Evolutionary conservation across 2,888 invertebrate genomes (phyloP).

Genomic region (Aelia acuminata): DNA sequence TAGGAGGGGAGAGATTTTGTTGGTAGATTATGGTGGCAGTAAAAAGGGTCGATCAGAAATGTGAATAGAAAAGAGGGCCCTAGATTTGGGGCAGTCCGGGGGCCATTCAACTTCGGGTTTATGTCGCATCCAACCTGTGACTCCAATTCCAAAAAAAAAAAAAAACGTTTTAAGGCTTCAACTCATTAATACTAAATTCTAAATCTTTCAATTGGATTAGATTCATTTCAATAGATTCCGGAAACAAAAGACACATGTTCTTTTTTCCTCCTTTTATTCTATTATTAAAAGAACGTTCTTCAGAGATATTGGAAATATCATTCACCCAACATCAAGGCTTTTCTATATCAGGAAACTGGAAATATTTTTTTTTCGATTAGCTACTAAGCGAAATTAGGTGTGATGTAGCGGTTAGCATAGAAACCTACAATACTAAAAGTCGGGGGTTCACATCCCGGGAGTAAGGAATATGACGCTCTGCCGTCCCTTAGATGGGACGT

Average conservation of each 20-base stretch:
- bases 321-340: background rate
- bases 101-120: background rate
- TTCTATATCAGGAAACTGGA: no score
- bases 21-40: constrained; percentile 16
- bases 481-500: no score
- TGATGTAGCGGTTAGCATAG: no score
- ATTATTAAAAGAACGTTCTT: background rate
- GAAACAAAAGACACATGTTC: background rate
- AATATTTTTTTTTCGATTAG: no score
- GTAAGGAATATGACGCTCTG: no score
- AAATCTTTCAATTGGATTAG: background rate
- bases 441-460: no score
- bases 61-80: constrained; percentile 1
- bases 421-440: no score
- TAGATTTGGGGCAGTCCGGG: constrained; percentile 13
- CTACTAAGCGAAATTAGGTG: no score
- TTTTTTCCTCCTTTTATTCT: background rate
- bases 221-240: background rate
- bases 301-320: background rate
- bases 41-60: background rate
- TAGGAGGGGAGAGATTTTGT: background rate
- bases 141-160: background rate
- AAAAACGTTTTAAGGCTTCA: background rate
- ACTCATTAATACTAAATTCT: background rate
- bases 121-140: background rate